Conservation (phyloP, 2,888 invertebrate species). For the Cactoblastis cactorum region DNA sequence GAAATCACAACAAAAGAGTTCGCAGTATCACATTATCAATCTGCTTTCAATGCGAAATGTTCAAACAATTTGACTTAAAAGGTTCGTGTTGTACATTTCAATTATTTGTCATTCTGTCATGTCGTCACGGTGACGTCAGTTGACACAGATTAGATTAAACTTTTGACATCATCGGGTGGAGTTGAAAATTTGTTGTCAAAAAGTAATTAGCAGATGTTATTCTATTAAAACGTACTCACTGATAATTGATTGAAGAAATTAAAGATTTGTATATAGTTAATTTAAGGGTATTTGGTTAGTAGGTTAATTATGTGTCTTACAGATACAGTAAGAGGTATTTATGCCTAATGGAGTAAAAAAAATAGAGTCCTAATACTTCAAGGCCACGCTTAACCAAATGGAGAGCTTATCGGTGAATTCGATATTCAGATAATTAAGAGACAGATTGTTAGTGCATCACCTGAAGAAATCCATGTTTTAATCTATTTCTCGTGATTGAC, state of each 20-base stretch:
- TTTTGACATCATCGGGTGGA: not conserved
- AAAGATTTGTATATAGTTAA: no score
- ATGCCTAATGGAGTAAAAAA: no score
- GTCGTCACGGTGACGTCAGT: not conserved
- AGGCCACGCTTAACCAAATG: no score
- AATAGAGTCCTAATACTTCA: no score
- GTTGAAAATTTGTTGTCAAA: not conserved
- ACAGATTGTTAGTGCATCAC: no score
- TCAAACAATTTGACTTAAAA: conserved; percentile 6
- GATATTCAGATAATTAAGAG: no score
- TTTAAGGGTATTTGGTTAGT: no score
- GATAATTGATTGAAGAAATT: conserved; percentile 4
- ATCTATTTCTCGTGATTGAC: no score
- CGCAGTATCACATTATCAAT: not conserved
- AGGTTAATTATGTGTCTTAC: no score
- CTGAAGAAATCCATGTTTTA: no score
- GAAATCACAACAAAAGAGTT: not conserved
- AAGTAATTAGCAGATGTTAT: conserved; percentile 5
- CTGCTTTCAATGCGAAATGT: conserved; percentile 7
- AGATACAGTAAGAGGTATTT: no score
- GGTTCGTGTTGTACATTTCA: conserved; percentile 2
- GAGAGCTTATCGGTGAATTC: no score
- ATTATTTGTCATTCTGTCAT: not conserved
- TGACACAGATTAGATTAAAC: not conserved
- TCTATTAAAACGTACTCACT: not conserved